Evolutionary conservation across 2,797 vertebrate genomes (phyloP), one percentile per base, ranked within the genome.

Genomic region (Chelon labrosus): DNA sequence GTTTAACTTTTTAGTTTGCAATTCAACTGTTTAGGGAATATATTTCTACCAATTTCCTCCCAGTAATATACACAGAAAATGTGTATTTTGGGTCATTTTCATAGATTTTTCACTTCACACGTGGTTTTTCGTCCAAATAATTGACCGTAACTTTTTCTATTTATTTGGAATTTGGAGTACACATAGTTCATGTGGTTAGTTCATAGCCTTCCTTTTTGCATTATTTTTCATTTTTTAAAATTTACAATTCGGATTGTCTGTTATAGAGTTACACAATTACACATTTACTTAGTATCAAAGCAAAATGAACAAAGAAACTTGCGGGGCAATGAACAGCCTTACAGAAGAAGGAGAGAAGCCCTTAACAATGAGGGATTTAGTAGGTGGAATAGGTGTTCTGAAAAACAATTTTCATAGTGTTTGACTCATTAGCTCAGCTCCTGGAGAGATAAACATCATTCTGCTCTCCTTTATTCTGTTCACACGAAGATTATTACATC

Each of bases 391-490:
- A 7, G 0, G 41, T 58, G 17, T 53, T 57, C 9, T 50, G 44
- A 14, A 17, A 31, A 56, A 64, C 59, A 16, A 27, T 38, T 20
- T 35, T 31, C 37, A 6, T 4, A 38, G 17, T 16, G 52, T 37
- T 14, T 44, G 27, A 64, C 17, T 58, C 53, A 47, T 56, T 38
- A 42, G 44, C 46, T 46, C 27, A 14, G 46, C 46, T 4, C n/a
- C 37, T 39, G 1, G 46, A 9, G 10, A 58, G 65, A 52, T 63
- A 58, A 50, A 66, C 37, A 50, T 57, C 60, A 53, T 25, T 14
- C 59, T 51, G 59, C 65, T 65, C 38, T 19, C 31, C 65, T 62
- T 41, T 57, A 52, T 50, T 65, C 25, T 42, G 20, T 19, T 16
- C 10, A 2, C 25, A 38, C 22, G 55, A 53, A 9, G 5, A 57